Conservation (phyloP, 1,140 invertebrate species). For the Adelges cooleyi region DNA sequence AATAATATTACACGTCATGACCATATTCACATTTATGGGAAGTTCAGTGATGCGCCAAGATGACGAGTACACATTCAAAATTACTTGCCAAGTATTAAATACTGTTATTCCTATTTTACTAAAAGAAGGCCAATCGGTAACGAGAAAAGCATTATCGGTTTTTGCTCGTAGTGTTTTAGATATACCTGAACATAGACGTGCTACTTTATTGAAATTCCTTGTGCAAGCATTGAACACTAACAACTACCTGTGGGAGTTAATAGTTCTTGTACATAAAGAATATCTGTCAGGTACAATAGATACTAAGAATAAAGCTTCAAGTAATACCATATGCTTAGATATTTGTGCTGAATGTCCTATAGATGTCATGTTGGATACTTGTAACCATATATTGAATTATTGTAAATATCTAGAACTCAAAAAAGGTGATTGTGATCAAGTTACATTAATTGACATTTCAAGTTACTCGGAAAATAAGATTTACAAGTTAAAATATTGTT, state of each 20-base stretch:
- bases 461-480: constrained; percentile 19
- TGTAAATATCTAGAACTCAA: constrained; percentile 24
- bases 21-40: constrained; percentile 92
- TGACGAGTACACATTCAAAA: constrained; percentile 85
- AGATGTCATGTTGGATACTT: constrained; percentile 12
- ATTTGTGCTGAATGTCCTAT: constrained; percentile 18
- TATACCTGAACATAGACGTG: constrained; percentile 75
- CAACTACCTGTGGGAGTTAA: constrained; percentile 63
- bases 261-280: constrained; percentile 50
- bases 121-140: constrained; percentile 44
- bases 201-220: constrained; percentile 54
- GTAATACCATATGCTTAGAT: constrained; percentile 22
- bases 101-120: constrained; percentile 78
- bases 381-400: constrained; percentile 15
- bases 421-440: constrained; percentile 14
- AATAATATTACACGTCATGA: constrained; percentile 82
- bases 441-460: constrained; percentile 14
- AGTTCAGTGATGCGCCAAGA: constrained; percentile 80
- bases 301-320: constrained; percentile 12
- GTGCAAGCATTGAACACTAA: constrained; percentile 55
- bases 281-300: constrained; percentile 7
- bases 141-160: constrained; percentile 48
- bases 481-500: constrained; percentile 23
- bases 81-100: constrained; percentile 80
- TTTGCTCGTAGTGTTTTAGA: constrained; percentile 80